These are phyloP conservation scores for Machimus rusticus DNA, from an alignment of 2,888 invertebrate genomes.

Conservation along the genomic window DNA sequence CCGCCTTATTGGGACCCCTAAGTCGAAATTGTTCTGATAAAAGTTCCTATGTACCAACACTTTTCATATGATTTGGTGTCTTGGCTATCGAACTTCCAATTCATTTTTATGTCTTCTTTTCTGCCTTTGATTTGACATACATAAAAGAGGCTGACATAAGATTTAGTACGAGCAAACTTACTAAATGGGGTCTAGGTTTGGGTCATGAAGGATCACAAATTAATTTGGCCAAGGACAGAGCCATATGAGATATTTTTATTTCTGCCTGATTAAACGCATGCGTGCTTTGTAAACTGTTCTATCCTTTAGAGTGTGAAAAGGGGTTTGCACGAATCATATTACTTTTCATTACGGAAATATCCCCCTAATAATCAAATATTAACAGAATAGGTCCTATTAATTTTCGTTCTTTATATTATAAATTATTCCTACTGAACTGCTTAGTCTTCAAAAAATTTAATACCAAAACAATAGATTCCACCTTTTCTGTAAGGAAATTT, in stretches of 20 bases:
- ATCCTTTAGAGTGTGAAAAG: background rate
- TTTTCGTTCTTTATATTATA: too few species aligned
- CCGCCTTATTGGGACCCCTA: background rate
- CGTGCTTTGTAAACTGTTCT: background rate
- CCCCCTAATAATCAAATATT: too few species aligned
- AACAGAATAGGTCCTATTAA: too few species aligned
- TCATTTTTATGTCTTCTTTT: background rate
- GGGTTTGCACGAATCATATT: too few species aligned
- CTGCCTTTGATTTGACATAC: background rate
- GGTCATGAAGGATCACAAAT: background rate
- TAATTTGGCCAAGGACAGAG: background rate
- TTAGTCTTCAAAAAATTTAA: too few species aligned
- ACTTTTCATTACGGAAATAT: too few species aligned
- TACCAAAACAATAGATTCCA: too few species aligned
- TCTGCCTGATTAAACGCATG: background rate
- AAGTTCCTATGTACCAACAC: background rate
- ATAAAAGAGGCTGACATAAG: background rate
- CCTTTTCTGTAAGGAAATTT: too few species aligned
- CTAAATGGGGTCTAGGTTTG: background rate
- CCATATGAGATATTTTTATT: background rate
- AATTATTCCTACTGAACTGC: too few species aligned
- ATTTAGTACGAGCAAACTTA: background rate
- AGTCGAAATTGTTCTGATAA: background rate
- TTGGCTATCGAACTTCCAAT: background rate
- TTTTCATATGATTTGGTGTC: background rate